phyloP scores from a whole-genome alignment of 92 coral and sea anemone species.

The Siderastrea siderea region DNA sequence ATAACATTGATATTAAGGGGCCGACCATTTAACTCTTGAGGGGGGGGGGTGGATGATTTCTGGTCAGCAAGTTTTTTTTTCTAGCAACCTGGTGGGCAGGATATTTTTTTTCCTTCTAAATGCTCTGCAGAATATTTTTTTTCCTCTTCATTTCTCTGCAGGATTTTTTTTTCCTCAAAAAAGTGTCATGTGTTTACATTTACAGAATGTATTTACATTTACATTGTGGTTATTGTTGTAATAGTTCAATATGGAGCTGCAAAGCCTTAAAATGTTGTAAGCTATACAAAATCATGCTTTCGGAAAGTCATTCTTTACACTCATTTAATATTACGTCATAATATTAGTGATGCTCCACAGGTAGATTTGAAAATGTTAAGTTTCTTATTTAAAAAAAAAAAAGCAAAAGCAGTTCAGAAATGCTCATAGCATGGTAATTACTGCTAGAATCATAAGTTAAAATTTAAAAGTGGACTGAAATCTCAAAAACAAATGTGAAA shows the following conservation, averaged over 20 bases:
- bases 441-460: constrained; percentile 55
- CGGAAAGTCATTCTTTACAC: constrained; percentile 37
- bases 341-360: constrained; percentile 50
- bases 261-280: constrained; percentile 31
- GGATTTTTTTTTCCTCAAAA: neutral
- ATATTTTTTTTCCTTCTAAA: constrained; percentile 31
- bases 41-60: constrained; percentile 23
- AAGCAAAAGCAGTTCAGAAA: constrained; percentile 45
- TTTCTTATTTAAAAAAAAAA: constrained; percentile 16
- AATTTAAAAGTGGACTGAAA: no score
- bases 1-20: no score
- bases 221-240: constrained; percentile 38
- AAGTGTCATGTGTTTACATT: constrained; percentile 29
- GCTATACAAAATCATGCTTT: constrained; percentile 26
- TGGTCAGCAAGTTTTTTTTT: constrained; percentile 10
- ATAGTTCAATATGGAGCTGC: constrained; percentile 52
- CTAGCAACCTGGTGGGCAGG: constrained; percentile 52
- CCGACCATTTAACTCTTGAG: no score
- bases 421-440: constrained; percentile 22
- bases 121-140: constrained; percentile 10
- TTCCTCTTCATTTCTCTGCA: constrained; percentile 29
- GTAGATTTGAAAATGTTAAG: constrained; percentile 24
- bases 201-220: constrained; percentile 24
- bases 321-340: constrained; percentile 53
- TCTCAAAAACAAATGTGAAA: no score